Base-by-base conservation (phyloP, 2,888 invertebrate genomes). In the Aquatica leii region DNA sequence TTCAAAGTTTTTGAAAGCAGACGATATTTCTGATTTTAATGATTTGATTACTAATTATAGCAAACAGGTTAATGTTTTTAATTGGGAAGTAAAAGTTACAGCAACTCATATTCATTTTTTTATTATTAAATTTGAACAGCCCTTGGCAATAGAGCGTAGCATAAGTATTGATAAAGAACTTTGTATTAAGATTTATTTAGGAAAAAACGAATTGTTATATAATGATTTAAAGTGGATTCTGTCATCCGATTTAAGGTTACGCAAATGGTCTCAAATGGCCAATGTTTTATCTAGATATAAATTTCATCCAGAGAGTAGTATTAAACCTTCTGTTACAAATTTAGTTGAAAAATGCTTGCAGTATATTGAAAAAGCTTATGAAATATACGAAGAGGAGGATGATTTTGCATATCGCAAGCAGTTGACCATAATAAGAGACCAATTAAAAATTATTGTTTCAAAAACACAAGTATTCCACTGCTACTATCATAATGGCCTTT, bases 361-460 rank as follows among this genome's bases (percentile, higher is more conserved):
- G 31, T 31, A 31, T 31, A 31, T 31, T 31, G 31, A 31, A 31
- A 31, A 31, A 31, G 31, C 31, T 31, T 31, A 31, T 31, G 31
- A n/a, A n/a, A n/a, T n/a, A n/a, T n/a, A n/a, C 1, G 41, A 41
- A 6, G 2, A 41, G n/a, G 8, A 3, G 3, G 15, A 14, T 12
- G 8, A 14, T 41, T 41, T 41, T 41, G 3, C 4, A 2, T 41
- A 41, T 14, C 2, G 14, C 14, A 41, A 41, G n/a, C n/a, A n/a
- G n/a, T n/a, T n/a, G n/a, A n/a, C n/a, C n/a, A n/a, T 48, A 17
- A 18, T 48, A 48, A 8, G 5, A 11, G 48, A 48, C 18, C 48
- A 48, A 17, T 18, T 48, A 15, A 48, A 48, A 48, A 15, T 17
- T 18, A 48, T 48, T 48, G 48, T 48, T 48, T 31, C 31, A 31